Evolutionary conservation across 2,113 vertebrate genomes (phyloP).

Genomic region (Ceyx margarethae): DNA sequence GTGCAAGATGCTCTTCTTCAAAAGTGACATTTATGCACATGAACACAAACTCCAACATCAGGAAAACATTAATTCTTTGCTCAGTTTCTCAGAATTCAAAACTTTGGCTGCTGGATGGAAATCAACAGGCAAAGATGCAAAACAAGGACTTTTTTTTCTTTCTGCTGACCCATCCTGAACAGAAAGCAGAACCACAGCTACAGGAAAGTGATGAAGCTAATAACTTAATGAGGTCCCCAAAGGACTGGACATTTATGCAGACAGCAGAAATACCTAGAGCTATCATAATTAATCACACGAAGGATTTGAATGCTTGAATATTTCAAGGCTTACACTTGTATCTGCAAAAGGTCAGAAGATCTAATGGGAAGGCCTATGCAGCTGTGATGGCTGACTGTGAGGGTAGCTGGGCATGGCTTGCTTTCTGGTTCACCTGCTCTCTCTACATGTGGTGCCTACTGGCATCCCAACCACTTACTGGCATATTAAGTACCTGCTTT

Average conservation of each 20-base stretch:
- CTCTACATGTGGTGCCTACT: neutral
- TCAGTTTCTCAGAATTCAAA: neutral
- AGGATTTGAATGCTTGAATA: neutral
- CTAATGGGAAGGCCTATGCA: neutral
- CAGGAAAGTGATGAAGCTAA: neutral
- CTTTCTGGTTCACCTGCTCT: neutral
- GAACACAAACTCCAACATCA: neutral
- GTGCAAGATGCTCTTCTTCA: neutral
- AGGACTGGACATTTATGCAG: neutral
- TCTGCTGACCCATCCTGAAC: neutral
- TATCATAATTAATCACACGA: neutral
- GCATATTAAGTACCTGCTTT: neutral
- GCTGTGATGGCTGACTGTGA: neutral
- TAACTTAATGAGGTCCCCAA: neutral
- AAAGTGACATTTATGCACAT: neutral
- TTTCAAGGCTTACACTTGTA: neutral
- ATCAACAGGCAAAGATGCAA: neutral
- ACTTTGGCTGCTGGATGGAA: neutral
- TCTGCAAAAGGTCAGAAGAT: neutral
- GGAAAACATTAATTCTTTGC: neutral
- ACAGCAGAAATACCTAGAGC: neutral
- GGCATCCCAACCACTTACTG: neutral
- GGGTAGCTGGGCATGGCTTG: accelerated
- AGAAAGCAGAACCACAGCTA: neutral
- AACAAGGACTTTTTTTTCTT: neutral